phyloP scores from a whole-genome alignment of 2,888 invertebrate genomes.

The Scaptomyza polygonia region DNA sequence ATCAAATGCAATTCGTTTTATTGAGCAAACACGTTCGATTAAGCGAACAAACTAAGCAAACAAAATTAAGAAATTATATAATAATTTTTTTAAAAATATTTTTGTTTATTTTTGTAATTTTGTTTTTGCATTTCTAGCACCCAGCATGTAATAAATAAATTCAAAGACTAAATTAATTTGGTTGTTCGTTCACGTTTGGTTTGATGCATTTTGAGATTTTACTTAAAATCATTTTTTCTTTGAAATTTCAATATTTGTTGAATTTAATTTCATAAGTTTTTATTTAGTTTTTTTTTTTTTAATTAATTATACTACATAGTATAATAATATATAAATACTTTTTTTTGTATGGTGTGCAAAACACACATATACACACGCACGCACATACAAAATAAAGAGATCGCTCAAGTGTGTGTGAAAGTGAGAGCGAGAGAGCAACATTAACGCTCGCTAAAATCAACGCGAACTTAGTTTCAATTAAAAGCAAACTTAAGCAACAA shows the following conservation, averaged over 20 bases:
- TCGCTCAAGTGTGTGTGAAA: not conserved
- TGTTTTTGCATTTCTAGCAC: conserved; percentile 63
- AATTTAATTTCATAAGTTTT: not conserved
- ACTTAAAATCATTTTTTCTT: conserved; percentile 1
- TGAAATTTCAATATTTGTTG: conserved; percentile 12
- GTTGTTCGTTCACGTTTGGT: conserved; percentile 38
- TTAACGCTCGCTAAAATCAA: conserved; percentile 39
- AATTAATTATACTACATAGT: conserved; percentile 15
- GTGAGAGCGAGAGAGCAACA: conserved; percentile 1
- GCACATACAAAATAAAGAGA: conserved; percentile 1
- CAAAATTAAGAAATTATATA: conserved; percentile 11
- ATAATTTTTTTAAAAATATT: conserved; percentile 35
- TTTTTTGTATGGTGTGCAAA: no score
- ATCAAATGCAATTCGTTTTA: conserved; percentile 62
- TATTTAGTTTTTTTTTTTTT: conserved; percentile 8
- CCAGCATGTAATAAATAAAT: conserved; percentile 75
- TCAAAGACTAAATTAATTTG: conserved; percentile 56
- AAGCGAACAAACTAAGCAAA: conserved; percentile 39
- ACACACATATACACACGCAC: conserved; percentile 6
- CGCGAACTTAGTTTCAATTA: conserved; percentile 22
- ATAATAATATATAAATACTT: conserved; percentile 7
- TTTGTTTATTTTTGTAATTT: conserved; percentile 1
- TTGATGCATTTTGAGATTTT: conserved; percentile 32
- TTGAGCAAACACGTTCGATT: conserved; percentile 54
- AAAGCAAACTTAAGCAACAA: conserved; percentile 6